Conservation (phyloP, 1,140 invertebrate species). For the Neodiprion lecontei region DNA sequence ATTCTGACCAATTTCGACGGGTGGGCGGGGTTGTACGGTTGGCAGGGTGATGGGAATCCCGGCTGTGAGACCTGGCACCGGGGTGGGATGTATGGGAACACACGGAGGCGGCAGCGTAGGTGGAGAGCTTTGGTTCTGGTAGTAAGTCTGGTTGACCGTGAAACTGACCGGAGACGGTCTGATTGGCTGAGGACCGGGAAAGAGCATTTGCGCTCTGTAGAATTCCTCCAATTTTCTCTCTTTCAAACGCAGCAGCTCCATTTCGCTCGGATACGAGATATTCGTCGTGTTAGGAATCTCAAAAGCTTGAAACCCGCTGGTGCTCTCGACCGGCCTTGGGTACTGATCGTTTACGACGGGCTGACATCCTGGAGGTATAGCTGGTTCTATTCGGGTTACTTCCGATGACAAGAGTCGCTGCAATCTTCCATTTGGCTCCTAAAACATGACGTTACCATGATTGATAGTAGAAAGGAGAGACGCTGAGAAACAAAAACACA, state of each 20-base stretch:
- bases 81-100: background rate
- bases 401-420: background rate
- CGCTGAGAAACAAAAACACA: background rate
- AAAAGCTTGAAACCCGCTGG: background rate
- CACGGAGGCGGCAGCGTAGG: background rate
- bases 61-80: background rate
- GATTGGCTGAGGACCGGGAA: constrained; percentile 8
- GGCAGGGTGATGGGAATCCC: background rate
- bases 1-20: background rate
- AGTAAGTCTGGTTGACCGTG: constrained; percentile 1
- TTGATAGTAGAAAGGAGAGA: background rate
- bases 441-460: background rate
- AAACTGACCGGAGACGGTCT: constrained; percentile 15
- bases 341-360: background rate
- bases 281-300: background rate
- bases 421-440: constrained; percentile 2
- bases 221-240: constrained; percentile 35
- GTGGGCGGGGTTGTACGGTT: background rate
- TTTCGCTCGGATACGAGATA: background rate
- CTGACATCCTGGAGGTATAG: background rate
- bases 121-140: constrained; percentile 13
- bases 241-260: constrained; percentile 31
- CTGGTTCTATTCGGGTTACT: background rate
- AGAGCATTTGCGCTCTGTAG: constrained; percentile 31
- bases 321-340: background rate